A percentile compares a stretch with the other conserved stretches of the same genome.
Evolutionary conservation across 2,888 invertebrate species (phyloP).

Genomic region (Salticus scenicus): DNA sequence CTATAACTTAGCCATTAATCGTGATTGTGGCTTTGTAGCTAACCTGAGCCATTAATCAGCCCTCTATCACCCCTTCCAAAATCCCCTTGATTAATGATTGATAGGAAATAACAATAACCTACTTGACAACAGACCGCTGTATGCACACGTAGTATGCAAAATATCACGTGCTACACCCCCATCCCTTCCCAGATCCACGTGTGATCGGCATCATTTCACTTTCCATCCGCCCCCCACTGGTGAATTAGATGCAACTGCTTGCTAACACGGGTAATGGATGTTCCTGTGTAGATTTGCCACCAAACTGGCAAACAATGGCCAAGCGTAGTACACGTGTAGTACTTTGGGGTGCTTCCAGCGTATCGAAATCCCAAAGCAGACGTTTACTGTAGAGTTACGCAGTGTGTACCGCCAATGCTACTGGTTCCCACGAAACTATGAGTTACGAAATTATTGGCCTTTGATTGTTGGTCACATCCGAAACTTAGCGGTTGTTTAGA

Average conservation of each 20-base stretch:
- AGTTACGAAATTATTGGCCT: neutral
- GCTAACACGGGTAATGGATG: slow-evolving; percentile 50
- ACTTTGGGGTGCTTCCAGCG: neutral
- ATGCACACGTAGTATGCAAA: neutral
- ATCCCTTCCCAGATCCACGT: neutral
- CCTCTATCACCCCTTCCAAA: neutral
- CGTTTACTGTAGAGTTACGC: slow-evolving; percentile 10
- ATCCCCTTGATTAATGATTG: neutral
- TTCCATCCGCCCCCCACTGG: slow-evolving; percentile 9
- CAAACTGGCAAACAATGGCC: slow-evolving; percentile 1
- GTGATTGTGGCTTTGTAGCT: neutral
- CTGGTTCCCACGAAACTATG: slow-evolving; percentile 40
- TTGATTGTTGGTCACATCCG: neutral
- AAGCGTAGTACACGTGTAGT: neutral
- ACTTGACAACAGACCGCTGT: slow-evolving; percentile 4
- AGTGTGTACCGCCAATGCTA: slow-evolving; percentile 20
- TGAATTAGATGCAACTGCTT: slow-evolving; percentile 30
- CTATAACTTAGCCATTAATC: neutral
- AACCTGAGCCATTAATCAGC: neutral
- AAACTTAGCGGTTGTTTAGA: neutral
- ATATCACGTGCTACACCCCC: neutral
- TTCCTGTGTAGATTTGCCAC: slow-evolving; percentile 20
- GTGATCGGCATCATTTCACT: neutral
- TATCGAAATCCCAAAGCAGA: slow-evolving; percentile 54
- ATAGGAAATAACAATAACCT: neutral